Base-by-base conservation (phyloP, 1,140 invertebrate genomes). In the Brachionus sp. region DNA sequence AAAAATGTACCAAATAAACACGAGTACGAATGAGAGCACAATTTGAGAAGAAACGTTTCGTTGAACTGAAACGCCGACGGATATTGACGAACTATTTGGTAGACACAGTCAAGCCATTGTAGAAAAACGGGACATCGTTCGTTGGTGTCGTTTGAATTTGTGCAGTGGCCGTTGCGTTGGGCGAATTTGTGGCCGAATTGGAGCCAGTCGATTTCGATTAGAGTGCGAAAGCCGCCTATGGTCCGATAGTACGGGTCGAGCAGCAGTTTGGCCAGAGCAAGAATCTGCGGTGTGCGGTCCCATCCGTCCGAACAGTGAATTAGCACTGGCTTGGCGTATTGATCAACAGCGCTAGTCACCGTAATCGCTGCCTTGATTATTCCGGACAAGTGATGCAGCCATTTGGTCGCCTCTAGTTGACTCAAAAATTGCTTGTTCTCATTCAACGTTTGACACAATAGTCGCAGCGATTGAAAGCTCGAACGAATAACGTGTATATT, bases 171-270 rank as follows among this genome's bases (percentile, higher is more conserved):
- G 88, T 95, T 96, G 35, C 96, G 92, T 88, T 98, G 95, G 6
- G 93, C 94, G 90, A 98, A 98, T 90, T 98, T 98, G 89, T 98
- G 96, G 0, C 96, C 96, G 90, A 96, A 98, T 86, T 95, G 94
- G 10, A 98, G 88, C 96, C 96, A 98, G 88, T 98, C 96, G 85
- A 94, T 92, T 88, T 98, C 95, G 44, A 96, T 93, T 44, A 98
- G 89, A 57, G 94, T 91, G 88, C 94, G 93, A 89, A 97, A 98
- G 82, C 95, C 96, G 93, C 95, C 92, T 83, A 95, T 91, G 7
- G 95, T 97, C 84, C 96, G 90, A 88, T 98, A 98, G 89, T 93
- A 95, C 7, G 95, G 94, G 90, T 98, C 96, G 16, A 98, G 90
- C 85, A 97, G 90, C n/a, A 98, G 90, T 88, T 97, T 93, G 16